These are phyloP conservation scores for Orcinus orca DNA, from an alignment of 2,113 vertebrate species.

Conservation along the genomic window DNA sequence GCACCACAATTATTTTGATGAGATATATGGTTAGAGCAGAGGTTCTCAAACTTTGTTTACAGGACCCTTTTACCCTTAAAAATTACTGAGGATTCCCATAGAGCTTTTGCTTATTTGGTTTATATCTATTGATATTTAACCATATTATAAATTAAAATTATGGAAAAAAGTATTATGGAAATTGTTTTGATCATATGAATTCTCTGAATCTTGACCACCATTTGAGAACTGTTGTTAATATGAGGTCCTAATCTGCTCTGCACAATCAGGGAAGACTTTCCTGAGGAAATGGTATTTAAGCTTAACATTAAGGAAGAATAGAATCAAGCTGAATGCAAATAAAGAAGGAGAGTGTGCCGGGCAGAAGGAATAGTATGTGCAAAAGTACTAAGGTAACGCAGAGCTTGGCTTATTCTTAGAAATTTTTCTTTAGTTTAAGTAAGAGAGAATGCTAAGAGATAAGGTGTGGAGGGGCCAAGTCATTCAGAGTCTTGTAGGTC, in stretches of 20 bases:
- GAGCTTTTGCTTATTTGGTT: not conserved
- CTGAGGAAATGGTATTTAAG: not conserved
- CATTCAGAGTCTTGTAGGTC: not conserved
- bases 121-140: not conserved
- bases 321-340: not conserved
- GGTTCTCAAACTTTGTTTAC: not conserved
- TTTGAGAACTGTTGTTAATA: not conserved
- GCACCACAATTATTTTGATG: conserved; percentile 19
- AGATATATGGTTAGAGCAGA: not conserved
- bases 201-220: not conserved
- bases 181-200: not conserved
- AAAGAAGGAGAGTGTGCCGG: not conserved
- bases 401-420: not conserved
- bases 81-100: not conserved
- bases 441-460: not conserved
- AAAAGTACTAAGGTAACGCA: not conserved
- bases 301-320: not conserved
- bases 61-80: not conserved
- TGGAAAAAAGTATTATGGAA: not conserved
- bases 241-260: not conserved
- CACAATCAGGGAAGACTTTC: not conserved
- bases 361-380: not conserved
- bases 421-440: not conserved
- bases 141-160: not conserved
- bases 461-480: not conserved